These are phyloP conservation scores for Catocala sponsa DNA, from an alignment of 2,888 invertebrate genomes.

Conservation along the genomic window DNA sequence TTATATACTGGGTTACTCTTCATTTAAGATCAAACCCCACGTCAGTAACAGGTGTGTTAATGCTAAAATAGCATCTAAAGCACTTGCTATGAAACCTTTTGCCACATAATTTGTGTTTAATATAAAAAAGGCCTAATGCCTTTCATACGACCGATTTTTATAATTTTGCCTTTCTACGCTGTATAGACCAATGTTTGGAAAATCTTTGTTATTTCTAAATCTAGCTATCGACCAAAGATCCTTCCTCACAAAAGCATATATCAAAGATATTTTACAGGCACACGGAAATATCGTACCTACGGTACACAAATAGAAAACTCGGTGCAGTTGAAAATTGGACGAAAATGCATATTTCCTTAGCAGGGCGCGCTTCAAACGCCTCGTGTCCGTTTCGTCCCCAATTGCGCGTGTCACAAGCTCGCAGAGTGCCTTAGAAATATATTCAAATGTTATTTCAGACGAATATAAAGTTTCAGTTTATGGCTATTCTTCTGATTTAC, in stretches of 20 bases:
- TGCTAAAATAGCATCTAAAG: no score
- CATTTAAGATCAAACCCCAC: no score
- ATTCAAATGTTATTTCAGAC: constrained; percentile 20
- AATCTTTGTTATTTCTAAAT: no score
- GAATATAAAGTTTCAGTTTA: not conserved
- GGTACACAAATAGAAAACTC: constrained; percentile 20
- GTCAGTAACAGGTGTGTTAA: no score
- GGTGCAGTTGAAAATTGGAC: constrained; percentile 29
- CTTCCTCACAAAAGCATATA: not conserved
- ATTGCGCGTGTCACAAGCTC: constrained; percentile 19
- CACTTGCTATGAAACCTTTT: no score
- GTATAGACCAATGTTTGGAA: no score
- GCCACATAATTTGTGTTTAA: no score
- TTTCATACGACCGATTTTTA: no score
- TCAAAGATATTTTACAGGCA: not conserved
- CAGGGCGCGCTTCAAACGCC: constrained; percentile 7
- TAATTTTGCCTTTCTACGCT: no score
- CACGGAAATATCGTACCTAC: not conserved
- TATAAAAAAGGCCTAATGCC: no score
- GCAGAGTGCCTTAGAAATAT: constrained; percentile 24
- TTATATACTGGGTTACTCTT: no score
- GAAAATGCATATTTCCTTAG: constrained; percentile 32
- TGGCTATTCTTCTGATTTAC: not conserved
- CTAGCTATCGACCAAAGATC: not conserved
- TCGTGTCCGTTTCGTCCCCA: constrained; percentile 15